These are phyloP conservation scores for Amphiprion ocellaris DNA, from an alignment of 2,113 vertebrate genomes.

Conservation along the genomic window DNA sequence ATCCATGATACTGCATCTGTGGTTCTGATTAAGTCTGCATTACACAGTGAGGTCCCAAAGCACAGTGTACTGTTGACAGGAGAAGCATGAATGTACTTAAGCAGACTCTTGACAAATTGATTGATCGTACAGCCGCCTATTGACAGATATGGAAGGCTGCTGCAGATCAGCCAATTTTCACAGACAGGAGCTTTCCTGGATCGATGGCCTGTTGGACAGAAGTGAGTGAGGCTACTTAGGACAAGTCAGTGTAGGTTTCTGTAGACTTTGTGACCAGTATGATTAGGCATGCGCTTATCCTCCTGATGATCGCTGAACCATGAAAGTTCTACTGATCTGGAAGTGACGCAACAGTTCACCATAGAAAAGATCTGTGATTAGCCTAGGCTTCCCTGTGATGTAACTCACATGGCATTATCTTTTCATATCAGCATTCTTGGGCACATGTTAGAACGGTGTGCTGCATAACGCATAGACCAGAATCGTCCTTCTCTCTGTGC, in stretches of 20 bases:
- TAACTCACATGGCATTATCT: conserved; percentile 25
- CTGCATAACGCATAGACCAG: not conserved
- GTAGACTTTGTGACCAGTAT: conserved; percentile 3
- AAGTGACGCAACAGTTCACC: conserved; percentile 26
- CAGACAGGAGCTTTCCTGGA: conserved; percentile 17
- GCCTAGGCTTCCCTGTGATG: conserved; percentile 1
- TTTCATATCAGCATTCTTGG: not conserved
- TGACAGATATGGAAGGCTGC: conserved; percentile 42
- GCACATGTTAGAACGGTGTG: not conserved
- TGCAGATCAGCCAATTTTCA: conserved; percentile 23
- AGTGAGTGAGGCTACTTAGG: conserved; percentile 24
- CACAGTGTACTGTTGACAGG: conserved; percentile 9
- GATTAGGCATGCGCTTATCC: not conserved
- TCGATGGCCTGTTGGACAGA: conserved; percentile 32
- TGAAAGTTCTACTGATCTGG: not conserved
- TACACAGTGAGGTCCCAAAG: not conserved
- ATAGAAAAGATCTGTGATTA: not conserved
- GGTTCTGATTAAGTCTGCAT: conserved; percentile 38
- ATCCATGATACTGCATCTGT: conserved; percentile 20
- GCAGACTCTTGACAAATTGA: conserved; percentile 31
- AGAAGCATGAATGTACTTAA: conserved; percentile 38
- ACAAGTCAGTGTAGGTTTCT: not conserved
- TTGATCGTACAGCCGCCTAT: conserved; percentile 9
- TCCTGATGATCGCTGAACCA: not conserved
- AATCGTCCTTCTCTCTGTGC: no score